Percentiles rank a stretch among this genome's conserved stretches.
phyloP scores from a whole-genome alignment of 1,140 invertebrate species.

The Berghia stephanieae region DNA sequence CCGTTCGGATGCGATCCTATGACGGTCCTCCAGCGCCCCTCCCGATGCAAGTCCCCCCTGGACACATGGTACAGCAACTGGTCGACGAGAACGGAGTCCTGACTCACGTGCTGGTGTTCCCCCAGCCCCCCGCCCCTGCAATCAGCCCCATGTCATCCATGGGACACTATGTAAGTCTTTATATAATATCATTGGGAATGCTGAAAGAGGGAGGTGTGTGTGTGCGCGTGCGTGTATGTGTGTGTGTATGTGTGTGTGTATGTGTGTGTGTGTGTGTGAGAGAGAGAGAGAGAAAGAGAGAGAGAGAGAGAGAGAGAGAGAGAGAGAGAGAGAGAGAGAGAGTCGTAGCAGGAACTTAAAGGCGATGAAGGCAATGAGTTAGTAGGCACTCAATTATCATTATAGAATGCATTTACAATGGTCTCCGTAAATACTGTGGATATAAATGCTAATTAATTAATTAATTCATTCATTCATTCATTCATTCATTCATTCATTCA shows the following conservation, averaged over 20 bases:
- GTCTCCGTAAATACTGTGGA: neutral
- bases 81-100: slow-evolving; percentile 86
- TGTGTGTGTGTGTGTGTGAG: neutral
- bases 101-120: slow-evolving; percentile 84
- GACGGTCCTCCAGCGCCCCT: slow-evolving; percentile 80
- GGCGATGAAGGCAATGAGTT: too few species aligned
- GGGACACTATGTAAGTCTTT: slow-evolving; percentile 60
- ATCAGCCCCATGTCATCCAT: slow-evolving; percentile 57
- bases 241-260: neutral
- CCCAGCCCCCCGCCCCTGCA: slow-evolving; percentile 70
- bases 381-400: neutral
- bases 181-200: too few species aligned
- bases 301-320: neutral
- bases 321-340: neutral
- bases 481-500: neutral
- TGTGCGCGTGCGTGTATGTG: neutral
- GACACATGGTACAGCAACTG: slow-evolving; percentile 88
- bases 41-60: slow-evolving; percentile 88
- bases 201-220: neutral
- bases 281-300: neutral
- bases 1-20: slow-evolving; percentile 85
- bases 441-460: neutral
- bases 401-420: neutral
- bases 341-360: neutral
- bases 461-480: neutral